phyloP scores from a whole-genome alignment of 2,113 vertebrate genomes.

The Larimichthys polyactis region DNA sequence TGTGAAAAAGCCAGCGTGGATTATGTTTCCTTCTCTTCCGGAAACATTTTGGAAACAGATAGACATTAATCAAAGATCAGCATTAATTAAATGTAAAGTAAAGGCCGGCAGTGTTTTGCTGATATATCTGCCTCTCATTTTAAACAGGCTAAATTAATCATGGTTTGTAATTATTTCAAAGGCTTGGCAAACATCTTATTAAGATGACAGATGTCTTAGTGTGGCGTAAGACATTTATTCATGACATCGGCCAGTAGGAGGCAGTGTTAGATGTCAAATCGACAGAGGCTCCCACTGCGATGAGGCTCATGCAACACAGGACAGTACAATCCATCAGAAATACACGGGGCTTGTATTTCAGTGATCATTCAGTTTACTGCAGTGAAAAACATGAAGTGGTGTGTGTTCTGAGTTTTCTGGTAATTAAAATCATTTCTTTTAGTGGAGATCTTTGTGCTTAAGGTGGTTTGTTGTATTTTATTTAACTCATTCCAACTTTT shows the following conservation, averaged over 20 bases:
- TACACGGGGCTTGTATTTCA: neutral
- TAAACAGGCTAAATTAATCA: neutral
- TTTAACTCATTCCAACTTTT: neutral
- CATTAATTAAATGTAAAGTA: neutral
- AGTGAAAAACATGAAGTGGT: too few species aligned
- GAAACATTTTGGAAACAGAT: neutral
- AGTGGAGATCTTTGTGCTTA: too few species aligned
- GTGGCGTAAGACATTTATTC: neutral
- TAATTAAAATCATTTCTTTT: neutral
- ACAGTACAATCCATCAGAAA: neutral
- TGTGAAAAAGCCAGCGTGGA: neutral
- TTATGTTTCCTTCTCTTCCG: accelerated
- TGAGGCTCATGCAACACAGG: neutral
- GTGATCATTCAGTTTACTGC: neutral
- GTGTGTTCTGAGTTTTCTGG: neutral
- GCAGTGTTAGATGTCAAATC: conserved; percentile 8
- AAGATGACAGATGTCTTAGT: neutral
- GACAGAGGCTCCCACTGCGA: neutral
- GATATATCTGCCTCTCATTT: neutral
- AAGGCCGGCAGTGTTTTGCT: neutral
- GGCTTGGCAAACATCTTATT: neutral
- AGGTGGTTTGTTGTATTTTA: neutral
- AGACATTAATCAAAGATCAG: neutral
- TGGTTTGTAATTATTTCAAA: neutral
- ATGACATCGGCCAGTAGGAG: conserved; percentile 52